Conservation (phyloP, 1,140 invertebrate species). For the Caenorhabditis remanei region DNA sequence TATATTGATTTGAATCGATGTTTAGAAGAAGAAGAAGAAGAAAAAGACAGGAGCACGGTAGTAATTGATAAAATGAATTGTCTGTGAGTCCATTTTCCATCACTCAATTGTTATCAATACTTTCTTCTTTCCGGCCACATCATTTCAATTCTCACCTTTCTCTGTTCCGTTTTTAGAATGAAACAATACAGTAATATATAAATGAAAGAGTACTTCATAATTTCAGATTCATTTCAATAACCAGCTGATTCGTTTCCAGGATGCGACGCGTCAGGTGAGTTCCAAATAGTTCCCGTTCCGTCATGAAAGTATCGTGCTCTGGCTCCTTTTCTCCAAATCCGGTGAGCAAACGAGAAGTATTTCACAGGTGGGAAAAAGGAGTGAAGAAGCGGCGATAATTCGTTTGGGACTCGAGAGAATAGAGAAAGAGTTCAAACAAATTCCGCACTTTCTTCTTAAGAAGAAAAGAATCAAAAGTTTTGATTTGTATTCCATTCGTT, state of each 20-base stretch:
- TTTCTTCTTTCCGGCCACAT: neutral
- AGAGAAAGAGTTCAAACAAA: constrained; percentile 17
- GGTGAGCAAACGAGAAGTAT: constrained; percentile 20
- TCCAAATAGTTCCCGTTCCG: constrained; percentile 39
- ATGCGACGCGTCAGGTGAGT: constrained; percentile 52
- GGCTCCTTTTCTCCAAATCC: constrained; percentile 39
- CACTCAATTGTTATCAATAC: neutral
- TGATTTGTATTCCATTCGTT: constrained; percentile 9
- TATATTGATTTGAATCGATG: too few relatives aligned
- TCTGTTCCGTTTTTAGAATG: constrained; percentile 13
- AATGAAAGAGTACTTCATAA: neutral
- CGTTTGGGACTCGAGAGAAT: neutral
- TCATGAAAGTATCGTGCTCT: constrained; percentile 15
- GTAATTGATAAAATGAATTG: constrained; percentile 4
- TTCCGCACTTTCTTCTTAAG: constrained; percentile 32
- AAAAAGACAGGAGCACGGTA: neutral
- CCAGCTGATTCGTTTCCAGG: constrained; percentile 27
- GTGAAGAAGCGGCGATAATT: constrained; percentile 42
- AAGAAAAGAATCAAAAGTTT: constrained; percentile 12
- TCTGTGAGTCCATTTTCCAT: constrained; percentile 29
- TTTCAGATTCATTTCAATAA: neutral
- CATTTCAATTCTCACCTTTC: constrained; percentile 5
- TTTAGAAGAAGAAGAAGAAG: neutral
- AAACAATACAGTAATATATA: neutral
- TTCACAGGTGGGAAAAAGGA: neutral